Evolutionary conservation across 1,140 invertebrate species (phyloP).

Genomic region (Gryllus bimaculatus): DNA sequence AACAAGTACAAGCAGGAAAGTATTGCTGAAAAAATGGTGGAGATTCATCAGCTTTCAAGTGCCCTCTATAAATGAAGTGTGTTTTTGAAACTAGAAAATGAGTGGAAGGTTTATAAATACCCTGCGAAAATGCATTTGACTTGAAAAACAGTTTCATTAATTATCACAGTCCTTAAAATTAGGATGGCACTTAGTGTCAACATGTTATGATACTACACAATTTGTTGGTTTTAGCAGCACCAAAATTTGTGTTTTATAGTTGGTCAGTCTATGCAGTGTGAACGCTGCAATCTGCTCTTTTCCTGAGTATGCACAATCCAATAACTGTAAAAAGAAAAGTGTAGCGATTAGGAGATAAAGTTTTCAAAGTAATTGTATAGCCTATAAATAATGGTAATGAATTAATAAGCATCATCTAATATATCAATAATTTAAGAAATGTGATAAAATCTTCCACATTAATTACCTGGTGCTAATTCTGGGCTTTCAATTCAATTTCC

Average conservation of each 20-base stretch:
- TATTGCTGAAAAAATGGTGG: background rate
- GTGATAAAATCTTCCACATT: too few relatives aligned
- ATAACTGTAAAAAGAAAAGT: conserved; percentile 43
- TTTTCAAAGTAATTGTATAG: too few relatives aligned
- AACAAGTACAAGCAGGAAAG: background rate
- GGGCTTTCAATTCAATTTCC: conserved; percentile 69
- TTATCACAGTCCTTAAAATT: background rate
- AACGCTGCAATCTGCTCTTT: conserved; percentile 61
- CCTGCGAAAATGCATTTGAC: background rate
- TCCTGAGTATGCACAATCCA: conserved; percentile 85
- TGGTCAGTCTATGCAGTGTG: conserved; percentile 46
- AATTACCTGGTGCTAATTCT: conserved; percentile 61
- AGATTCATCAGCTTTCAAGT: background rate
- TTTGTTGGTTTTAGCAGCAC: conserved; percentile 41
- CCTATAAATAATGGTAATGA: too few relatives aligned
- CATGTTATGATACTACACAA: conserved; percentile 29
- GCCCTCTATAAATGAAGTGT: background rate
- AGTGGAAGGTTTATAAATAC: background rate
- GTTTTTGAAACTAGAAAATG: background rate
- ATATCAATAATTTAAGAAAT: too few relatives aligned
- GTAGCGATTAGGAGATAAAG: too few relatives aligned
- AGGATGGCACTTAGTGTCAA: background rate
- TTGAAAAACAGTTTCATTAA: background rate
- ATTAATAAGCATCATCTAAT: too few relatives aligned
- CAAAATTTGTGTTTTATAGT: conserved; percentile 56